A percentile compares a stretch with the other conserved stretches of the same genome.
Evolutionary conservation across 2,888 invertebrate species (phyloP).

Genomic region (Falcaria lacertinaria): DNA sequence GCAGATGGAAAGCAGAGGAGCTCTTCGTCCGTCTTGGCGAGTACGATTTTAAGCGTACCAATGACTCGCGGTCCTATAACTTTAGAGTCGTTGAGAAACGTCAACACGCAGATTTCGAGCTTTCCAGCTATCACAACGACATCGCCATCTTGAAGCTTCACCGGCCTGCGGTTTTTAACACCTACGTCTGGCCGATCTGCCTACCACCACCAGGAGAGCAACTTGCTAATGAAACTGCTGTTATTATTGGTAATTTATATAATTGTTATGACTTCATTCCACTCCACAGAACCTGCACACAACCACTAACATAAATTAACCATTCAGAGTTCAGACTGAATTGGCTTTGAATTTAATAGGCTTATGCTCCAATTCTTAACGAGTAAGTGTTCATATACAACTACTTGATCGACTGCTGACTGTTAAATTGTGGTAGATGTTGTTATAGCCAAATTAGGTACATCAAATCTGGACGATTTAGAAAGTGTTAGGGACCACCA

Average conservation of each 20-base stretch:
- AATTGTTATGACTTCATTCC: no score
- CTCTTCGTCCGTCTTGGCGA: conserved; percentile 88
- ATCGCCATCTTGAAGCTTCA: conserved; percentile 86
- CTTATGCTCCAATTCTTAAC: no score
- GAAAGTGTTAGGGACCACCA: no score
- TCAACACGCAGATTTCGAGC: conserved; percentile 84
- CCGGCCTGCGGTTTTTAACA: conserved; percentile 83
- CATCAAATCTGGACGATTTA: no score
- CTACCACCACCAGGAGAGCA: conserved; percentile 83
- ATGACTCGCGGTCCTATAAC: conserved; percentile 86
- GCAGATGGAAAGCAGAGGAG: conserved; percentile 79
- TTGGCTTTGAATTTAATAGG: no score
- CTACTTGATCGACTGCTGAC: no score
- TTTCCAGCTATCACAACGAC: conserved; percentile 85
- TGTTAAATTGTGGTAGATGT: no score
- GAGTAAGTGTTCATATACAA: no score
- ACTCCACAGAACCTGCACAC: no score
- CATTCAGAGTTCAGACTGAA: no score
- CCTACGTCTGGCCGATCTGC: conserved; percentile 92
- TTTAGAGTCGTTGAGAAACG: conserved; percentile 83
- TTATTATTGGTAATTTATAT: conserved; percentile 80
- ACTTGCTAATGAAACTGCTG: conserved; percentile 81
- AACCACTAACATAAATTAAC: no score
- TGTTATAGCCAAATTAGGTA: no score
- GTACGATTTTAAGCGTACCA: conserved; percentile 84